A percentile compares a stretch with the other conserved stretches of the same genome.
phyloP scores from a whole-genome alignment of 2,888 invertebrate species.

The Lycia hirtaria region DNA sequence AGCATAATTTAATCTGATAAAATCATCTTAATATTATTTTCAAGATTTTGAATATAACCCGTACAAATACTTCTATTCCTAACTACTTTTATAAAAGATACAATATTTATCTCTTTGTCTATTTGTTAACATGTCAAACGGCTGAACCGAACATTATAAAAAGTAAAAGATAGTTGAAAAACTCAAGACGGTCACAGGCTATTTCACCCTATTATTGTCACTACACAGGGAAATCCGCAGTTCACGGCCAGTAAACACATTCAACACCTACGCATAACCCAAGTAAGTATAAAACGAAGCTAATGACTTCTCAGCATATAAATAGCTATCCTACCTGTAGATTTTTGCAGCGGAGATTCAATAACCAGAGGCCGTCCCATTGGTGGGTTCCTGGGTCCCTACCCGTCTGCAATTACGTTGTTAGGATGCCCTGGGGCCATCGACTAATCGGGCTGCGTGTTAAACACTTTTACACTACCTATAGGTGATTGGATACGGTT shows the following conservation, averaged over 20 bases:
- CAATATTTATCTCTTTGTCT: too few relatives aligned
- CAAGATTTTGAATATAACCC: too few relatives aligned
- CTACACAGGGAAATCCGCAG: too few relatives aligned
- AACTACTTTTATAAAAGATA: too few relatives aligned
- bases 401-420: conserved; percentile 74
- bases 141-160: too few relatives aligned
- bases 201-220: too few relatives aligned
- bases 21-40: too few relatives aligned
- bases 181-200: too few relatives aligned
- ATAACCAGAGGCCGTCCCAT: conserved; percentile 69
- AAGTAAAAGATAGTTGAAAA: too few relatives aligned
- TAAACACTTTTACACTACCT: conserved; percentile 18
- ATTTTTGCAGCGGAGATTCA: conserved; percentile 49
- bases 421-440: conserved; percentile 71
- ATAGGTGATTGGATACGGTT: neutral
- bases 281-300: conserved; percentile 1
- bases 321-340: conserved; percentile 26
- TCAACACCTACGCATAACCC: neutral
- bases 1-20: too few relatives aligned
- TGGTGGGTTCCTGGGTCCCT: conserved; percentile 74
- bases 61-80: too few relatives aligned
- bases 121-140: too few relatives aligned
- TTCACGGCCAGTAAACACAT: neutral
- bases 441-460: conserved; percentile 61
- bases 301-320: conserved; percentile 28